Evolutionary conservation across 2,888 invertebrate genomes (phyloP).

Genomic region (Phalera bucephala): DNA sequence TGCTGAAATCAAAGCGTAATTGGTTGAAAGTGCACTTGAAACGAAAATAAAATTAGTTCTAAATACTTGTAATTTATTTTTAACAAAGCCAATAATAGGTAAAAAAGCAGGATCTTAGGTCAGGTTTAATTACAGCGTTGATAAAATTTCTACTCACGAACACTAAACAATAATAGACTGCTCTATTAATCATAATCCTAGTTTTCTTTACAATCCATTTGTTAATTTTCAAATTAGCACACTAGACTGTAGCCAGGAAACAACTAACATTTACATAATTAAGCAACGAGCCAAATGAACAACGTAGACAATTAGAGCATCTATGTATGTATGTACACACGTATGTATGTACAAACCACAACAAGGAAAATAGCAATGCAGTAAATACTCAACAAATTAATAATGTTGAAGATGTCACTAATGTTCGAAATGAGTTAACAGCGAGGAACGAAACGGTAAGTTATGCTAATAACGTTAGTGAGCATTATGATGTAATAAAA

Average conservation of each 20-base stretch:
- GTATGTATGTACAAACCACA: too few species aligned
- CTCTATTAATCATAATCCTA: too few species aligned
- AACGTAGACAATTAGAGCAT: background rate
- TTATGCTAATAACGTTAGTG: conserved; percentile 12
- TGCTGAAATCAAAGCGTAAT: background rate
- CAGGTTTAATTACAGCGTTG: too few species aligned
- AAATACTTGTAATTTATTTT: too few species aligned
- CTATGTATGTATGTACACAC: too few species aligned
- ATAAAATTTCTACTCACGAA: too few species aligned
- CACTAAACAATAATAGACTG: too few species aligned
- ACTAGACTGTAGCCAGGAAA: background rate
- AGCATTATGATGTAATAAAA: conserved; percentile 14
- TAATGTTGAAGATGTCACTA: conserved; percentile 2
- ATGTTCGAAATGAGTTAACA: conserved; percentile 10
- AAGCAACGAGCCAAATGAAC: background rate
- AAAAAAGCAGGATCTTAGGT: too few species aligned
- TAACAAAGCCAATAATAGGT: too few species aligned
- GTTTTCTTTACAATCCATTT: background rate
- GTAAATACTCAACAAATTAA: conserved; percentile 1
- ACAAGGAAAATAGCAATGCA: background rate
- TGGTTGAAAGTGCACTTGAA: background rate
- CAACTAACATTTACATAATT: background rate
- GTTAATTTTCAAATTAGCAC: background rate
- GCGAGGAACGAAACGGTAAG: conserved; percentile 14
- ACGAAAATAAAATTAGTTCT: background rate